phyloP scores from a whole-genome alignment of 1,140 invertebrate species.

The Chrysoperla carnea region DNA sequence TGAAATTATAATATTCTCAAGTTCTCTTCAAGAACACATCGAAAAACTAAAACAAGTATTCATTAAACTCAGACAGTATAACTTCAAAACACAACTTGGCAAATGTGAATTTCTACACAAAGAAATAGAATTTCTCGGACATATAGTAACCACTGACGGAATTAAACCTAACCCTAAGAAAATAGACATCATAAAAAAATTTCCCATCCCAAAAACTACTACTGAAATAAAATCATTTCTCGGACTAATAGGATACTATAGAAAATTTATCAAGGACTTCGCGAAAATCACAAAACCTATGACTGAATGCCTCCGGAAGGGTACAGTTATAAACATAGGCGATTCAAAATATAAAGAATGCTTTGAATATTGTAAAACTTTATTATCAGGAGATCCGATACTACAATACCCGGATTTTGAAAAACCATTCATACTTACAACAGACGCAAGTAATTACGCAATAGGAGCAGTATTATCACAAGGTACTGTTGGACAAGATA shows the following conservation, averaged over 20 bases:
- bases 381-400: slow-evolving; percentile 9
- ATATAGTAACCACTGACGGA: slow-evolving; percentile 10
- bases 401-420: slow-evolving; percentile 19
- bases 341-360: slow-evolving; percentile 7
- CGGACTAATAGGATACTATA: slow-evolving; percentile 14
- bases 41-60: slow-evolving; percentile 8
- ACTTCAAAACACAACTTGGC: slow-evolving; percentile 11
- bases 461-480: slow-evolving; percentile 16
- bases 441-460: slow-evolving; percentile 17
- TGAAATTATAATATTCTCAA: slow-evolving; percentile 6
- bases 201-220: slow-evolving; percentile 8
- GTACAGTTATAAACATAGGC: slow-evolving; percentile 1
- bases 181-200: slow-evolving; percentile 10
- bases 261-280: slow-evolving; percentile 12
- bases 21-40: slow-evolving; percentile 9
- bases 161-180: slow-evolving; percentile 12
- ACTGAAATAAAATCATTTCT: slow-evolving; percentile 13
- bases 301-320: slow-evolving; percentile 3
- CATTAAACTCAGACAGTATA: slow-evolving; percentile 6
- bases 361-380: slow-evolving; percentile 9
- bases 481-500: slow-evolving; percentile 7
- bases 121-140: slow-evolving; percentile 11
- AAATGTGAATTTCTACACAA: slow-evolving; percentile 11
- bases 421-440: slow-evolving; percentile 16
- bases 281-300: slow-evolving; percentile 9